phyloP scores from a whole-genome alignment of 2,797 vertebrate species.

The Bryconaethiops microstoma region DNA sequence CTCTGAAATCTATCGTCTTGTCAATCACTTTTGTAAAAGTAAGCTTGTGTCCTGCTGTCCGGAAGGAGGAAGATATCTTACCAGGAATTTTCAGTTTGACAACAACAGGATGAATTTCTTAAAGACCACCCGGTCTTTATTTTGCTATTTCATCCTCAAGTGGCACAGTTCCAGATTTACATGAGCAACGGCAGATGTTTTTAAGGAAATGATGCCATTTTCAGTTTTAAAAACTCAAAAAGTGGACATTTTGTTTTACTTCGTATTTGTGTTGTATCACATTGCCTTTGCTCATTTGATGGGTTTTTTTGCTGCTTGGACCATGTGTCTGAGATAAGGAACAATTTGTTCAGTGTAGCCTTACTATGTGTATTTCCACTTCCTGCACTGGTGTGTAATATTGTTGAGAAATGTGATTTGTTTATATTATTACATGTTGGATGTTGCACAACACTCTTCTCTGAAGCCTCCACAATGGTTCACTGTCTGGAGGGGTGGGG shows the following conservation, averaged over 20 bases:
- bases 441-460: not conserved
- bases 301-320: not conserved
- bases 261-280: not conserved
- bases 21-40: not conserved
- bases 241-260: not conserved
- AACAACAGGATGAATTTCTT: slow-evolving; percentile 57
- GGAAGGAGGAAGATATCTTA: not conserved
- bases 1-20: not conserved
- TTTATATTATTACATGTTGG: not conserved
- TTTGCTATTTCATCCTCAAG: slow-evolving; percentile 37
- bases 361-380: not conserved
- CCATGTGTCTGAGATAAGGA: not conserved
- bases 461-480: not conserved
- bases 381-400: not conserved
- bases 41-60: slow-evolving; percentile 4
- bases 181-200: slow-evolving; percentile 26
- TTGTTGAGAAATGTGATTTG: not conserved
- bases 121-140: slow-evolving; percentile 74
- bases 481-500: not conserved
- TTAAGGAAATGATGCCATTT: slow-evolving; percentile 11
- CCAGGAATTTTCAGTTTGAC: slow-evolving; percentile 55
- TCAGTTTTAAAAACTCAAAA: slow-evolving; percentile 7
- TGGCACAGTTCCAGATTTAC: slow-evolving; percentile 9
- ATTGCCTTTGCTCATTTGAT: not conserved
- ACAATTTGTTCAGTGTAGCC: not conserved